phyloP scores from a whole-genome alignment of 2,113 vertebrate species.

The Hyperopisus bebe region DNA sequence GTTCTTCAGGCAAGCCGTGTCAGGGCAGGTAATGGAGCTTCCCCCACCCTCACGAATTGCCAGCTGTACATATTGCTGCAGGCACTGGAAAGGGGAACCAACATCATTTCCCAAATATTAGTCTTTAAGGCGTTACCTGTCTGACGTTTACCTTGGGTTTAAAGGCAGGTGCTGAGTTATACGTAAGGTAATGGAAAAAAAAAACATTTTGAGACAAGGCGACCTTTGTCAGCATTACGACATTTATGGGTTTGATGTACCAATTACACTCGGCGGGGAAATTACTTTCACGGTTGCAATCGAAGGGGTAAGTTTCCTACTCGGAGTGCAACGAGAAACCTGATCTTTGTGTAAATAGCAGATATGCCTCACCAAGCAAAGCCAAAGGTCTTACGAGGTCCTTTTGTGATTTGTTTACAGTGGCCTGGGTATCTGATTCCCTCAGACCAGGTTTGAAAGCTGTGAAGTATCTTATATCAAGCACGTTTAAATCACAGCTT shows the following conservation, averaged over 20 bases:
- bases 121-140: not conserved
- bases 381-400: not conserved
- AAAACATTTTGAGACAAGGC: not conserved
- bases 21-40: conserved; percentile 84
- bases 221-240: not conserved
- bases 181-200: not conserved
- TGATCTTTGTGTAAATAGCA: not conserved
- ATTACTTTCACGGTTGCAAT: not conserved
- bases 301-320: not conserved
- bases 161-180: not conserved
- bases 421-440: not conserved
- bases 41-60: conserved; percentile 83
- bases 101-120: conserved; percentile 5
- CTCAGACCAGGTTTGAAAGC: not conserved
- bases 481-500: not conserved
- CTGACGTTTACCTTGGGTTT: not conserved
- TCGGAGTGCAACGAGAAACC: conserved; percentile 2
- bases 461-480: not conserved
- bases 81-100: conserved; percentile 67
- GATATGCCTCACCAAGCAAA: not conserved
- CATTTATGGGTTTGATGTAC: not conserved
- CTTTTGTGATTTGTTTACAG: not conserved
- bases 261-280: not conserved
- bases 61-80: conserved; percentile 80
- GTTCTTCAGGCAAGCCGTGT: conserved; percentile 71